Base-by-base conservation (phyloP, 2,888 invertebrate species). In the Coenonympha arcania region DNA sequence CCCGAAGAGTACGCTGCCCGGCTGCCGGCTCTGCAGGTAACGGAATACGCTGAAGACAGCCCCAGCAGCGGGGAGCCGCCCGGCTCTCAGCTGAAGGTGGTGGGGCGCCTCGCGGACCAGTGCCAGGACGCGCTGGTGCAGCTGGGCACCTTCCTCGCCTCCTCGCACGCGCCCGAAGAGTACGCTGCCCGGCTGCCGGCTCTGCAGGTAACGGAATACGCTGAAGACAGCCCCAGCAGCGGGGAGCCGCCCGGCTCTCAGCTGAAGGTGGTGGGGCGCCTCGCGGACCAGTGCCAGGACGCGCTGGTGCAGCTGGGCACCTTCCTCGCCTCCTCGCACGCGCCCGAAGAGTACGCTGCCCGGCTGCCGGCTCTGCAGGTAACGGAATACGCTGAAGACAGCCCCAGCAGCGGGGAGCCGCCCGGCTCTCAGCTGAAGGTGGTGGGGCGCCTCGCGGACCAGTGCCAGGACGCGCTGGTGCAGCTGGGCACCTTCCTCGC, bases 401-500 rank as follows among this genome's bases (percentile, higher is more conserved):
- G 73, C n/a, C 54, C 60, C 15, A 50, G 59, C 0, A 47, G 64
- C 0, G 61, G 62, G 1, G 62, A 92, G 89, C 72, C 94, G 88
- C 76, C 88, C 11, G 91, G 93, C 53, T 93, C 93, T 50, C 95
- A 95, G 71, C 81, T 95, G 48, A 95, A 95, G 83, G 89, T 99
- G 31, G 95, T 98, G 30, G 98, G 94, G 0, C 91, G 93, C 64
- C 75, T 94, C 44, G 93, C 93, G 6, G 94, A 93, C 73, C 93
- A 99, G 88, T 99, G 99, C 73, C 99, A 99, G 79, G 99, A 99
- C 75, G 98, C 99, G 0, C 84, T 99, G 54, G 96, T 99, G 11
- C 99, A 99, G 81, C 98, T 98, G 72, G 98, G 97, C 47, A 96
- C 95, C 18, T 99, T 99, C 82, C 88, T 99, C 58, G 95, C 96